Conservation (phyloP, 1,140 invertebrate genomes). For the Zophobas atratus region DNA sequence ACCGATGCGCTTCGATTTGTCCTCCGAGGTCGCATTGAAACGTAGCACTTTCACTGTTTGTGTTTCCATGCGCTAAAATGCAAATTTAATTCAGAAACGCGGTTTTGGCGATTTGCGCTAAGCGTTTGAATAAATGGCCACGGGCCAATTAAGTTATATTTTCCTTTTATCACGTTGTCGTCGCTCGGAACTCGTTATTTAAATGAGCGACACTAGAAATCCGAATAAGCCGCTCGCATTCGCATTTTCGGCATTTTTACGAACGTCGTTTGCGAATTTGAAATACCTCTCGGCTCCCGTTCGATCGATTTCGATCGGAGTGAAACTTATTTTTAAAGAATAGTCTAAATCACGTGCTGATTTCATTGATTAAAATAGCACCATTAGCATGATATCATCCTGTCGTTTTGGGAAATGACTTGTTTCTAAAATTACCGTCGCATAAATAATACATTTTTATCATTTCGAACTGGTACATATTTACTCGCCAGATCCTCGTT, state of each 20-base stretch:
- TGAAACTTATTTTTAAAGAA: constrained; percentile 20
- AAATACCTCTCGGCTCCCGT: neutral
- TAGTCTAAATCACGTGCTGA: constrained; percentile 49
- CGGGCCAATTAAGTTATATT: neutral
- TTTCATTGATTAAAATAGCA: constrained; percentile 63
- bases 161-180: neutral
- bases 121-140: neutral
- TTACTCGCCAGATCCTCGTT: constrained; percentile 1
- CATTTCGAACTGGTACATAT: constrained; percentile 17
- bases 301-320: constrained; percentile 11
- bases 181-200: neutral
- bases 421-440: constrained; percentile 60
- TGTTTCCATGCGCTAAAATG: too few relatives aligned
- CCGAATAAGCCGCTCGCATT: constrained; percentile 6
- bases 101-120: neutral
- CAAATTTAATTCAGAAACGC: too few relatives aligned
- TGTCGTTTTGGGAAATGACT: constrained; percentile 60
- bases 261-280: neutral
- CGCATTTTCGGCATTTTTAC: constrained; percentile 16
- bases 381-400: constrained; percentile 59
- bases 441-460: constrained; percentile 42
- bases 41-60: too few relatives aligned
- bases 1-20: too few relatives aligned
- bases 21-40: too few relatives aligned
- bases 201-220: neutral